Evolutionary conservation across 2,888 invertebrate genomes (phyloP), one percentile per base, ranked within the genome.

Genomic region (Microdon myrmicae): DNA sequence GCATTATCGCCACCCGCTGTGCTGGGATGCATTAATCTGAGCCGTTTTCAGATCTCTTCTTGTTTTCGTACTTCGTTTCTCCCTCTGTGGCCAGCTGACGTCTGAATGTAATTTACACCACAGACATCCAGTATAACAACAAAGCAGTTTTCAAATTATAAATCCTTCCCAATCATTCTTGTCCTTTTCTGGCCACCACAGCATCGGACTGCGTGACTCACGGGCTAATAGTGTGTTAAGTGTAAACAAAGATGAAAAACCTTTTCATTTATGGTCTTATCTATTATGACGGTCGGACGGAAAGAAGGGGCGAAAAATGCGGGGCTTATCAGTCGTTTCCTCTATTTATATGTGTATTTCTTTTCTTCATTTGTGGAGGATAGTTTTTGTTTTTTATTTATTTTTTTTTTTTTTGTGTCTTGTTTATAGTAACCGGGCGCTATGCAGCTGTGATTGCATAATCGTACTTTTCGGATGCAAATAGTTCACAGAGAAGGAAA

Each of bases 371-470:
- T n/a, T n/a, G n/a, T n/a, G n/a, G n/a, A n/a, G 13, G 38, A 26
- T 26, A 19, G 14, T 39, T 2, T 28, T 26, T 13, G 12, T 5
- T 4, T 6, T 6, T 20, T 14, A 12, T 31, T 38, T 28, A 22
- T 34, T 35, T 19, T 28, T 17, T 10, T 28, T 14, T n/a, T 39
- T 17, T 39, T n/a, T n/a, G 12, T 39, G 38, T 31, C 44, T 31
- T 26, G 19, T 51, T 43, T 37, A 20, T 25, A 16, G 13, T 14
- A n/a, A 25, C 10, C 22, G 34, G 22, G 12, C 10, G 34, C 23
- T 61, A n/a, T n/a, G 58, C 64, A 64, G 58, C 64, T 64, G 58
- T 20, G 37, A 47, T 64, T 64, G 32, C 58, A 64, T 58, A 64
- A 64, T 58, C 45, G 43, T 35, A 45, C 35, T 51, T 45, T n/a